Evolutionary conservation across 2,888 invertebrate genomes (phyloP), one percentile per base, ranked within the genome.

Genomic region (Lasius fuliginosus): DNA sequence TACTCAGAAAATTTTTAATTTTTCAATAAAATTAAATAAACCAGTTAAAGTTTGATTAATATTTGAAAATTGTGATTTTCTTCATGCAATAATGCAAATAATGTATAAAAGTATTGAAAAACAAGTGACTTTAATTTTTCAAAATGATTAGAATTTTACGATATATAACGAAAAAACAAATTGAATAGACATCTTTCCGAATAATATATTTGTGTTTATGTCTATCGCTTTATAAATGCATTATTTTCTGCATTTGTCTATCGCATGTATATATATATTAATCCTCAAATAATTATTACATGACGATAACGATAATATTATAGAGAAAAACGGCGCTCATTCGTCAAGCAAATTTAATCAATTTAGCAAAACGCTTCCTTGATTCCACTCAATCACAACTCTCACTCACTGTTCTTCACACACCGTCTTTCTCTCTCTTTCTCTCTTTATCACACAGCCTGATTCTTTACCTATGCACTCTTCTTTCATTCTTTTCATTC

Each of bases 1-100:
- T 62, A 27, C 23, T 49, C 40, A 46, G 2, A 8, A 23, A 30
- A n/a, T 23, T 76, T 23, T 15, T 9, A 71, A 40, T 4, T 23
- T 60, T 84, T n/a, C 12, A 12, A 49, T 53, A 15, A 49, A 86
- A 60, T 62, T 77, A 23, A 15, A 12, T 67, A 81, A 67, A 75
- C 42, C 15, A 65, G 0, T 1, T 46, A 30, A 68, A 65, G 5
- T 30, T 42, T n/a, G 12, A 23, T 15, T 18, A 69, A 53, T 23
- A 36, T 30, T 18, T 4, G 2, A 60, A 69, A 46, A 27, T 1
- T 18, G 2, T 3, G 4, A 64, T 3, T n/a, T 42, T 42, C 42
- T 40, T 15, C 4, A 53, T n/a, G 40, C 30, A 42, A 33, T 62
- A 33, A 62, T 27, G n/a, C 15, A 65, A 30, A 65, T 49, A 33